phyloP scores from a whole-genome alignment of 1,140 invertebrate species.

The Holcopasites calliopsidis region DNA sequence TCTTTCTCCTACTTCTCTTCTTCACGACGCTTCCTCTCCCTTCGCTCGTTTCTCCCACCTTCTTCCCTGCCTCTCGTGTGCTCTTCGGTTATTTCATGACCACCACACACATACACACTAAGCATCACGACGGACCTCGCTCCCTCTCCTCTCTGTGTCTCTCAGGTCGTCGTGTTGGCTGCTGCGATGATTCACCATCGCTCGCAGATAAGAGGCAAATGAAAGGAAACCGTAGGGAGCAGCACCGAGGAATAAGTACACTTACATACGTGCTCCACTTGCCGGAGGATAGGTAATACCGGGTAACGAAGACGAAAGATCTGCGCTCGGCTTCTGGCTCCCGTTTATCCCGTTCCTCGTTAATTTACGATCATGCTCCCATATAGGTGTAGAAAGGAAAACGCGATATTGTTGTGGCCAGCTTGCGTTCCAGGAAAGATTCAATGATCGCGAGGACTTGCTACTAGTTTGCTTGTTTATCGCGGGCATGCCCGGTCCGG shows the following conservation, averaged over 20 bases:
- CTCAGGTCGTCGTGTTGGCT: conserved; percentile 30
- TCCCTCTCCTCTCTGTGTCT: not conserved
- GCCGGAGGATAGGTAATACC: conserved; percentile 36
- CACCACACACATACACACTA: conserved; percentile 2
- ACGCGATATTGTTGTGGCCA: not conserved
- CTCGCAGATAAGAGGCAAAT: conserved; percentile 61
- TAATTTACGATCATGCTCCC: not conserved
- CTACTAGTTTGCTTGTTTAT: not conserved
- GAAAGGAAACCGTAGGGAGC: conserved; percentile 58
- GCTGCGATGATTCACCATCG: conserved; percentile 60
- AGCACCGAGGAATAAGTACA: conserved; percentile 41
- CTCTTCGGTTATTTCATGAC: conserved; percentile 56
- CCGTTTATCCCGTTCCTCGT: conserved; percentile 24
- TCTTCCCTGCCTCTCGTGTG: conserved; percentile 6
- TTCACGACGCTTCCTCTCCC: not conserved
- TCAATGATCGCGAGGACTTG: not conserved
- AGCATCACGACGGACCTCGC: conserved; percentile 49
- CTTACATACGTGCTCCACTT: conserved; percentile 49
- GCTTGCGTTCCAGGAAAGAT: no score
- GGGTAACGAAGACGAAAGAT: conserved; percentile 53
- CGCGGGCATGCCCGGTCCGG: no score
- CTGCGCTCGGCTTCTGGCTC: conserved; percentile 32
- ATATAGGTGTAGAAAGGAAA: not conserved
- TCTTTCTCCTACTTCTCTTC: conserved; percentile 36
- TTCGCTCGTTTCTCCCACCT: conserved; percentile 22